Evolutionary conservation across 2,797 vertebrate species (phyloP).

Genomic region (Simalia tracyae): DNA sequence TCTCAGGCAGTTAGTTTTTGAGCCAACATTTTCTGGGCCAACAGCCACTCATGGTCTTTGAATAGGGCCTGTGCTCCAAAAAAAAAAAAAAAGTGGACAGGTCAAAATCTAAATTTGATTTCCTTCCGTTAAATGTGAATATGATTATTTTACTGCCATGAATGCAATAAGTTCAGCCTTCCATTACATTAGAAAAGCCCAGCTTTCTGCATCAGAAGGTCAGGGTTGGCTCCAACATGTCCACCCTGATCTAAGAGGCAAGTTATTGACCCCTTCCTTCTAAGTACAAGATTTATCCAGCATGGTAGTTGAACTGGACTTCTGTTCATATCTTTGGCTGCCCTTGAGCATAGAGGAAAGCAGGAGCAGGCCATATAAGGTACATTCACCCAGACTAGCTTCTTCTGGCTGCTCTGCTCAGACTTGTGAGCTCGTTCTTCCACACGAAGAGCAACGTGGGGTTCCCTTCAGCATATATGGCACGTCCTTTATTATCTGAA

Average conservation of each 20-base stretch:
- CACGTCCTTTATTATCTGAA: background rate
- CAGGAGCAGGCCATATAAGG: too few relatives aligned
- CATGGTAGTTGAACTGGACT: background rate
- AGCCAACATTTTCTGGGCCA: background rate
- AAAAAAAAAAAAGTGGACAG: too few relatives aligned
- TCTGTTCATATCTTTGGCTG: background rate
- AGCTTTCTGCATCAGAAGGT: background rate
- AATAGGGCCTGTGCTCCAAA: background rate
- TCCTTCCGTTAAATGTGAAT: background rate
- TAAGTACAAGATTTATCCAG: background rate
- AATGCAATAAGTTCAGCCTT: background rate
- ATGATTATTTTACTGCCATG: background rate
- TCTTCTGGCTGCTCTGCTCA: background rate
- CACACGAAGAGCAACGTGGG: background rate
- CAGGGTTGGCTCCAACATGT: background rate
- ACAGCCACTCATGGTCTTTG: background rate
- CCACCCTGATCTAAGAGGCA: background rate
- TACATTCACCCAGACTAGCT: background rate
- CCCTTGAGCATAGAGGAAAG: too few relatives aligned
- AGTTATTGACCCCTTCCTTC: background rate
- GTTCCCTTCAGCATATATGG: background rate
- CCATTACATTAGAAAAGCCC: background rate
- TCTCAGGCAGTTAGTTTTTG: background rate
- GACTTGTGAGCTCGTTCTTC: background rate
- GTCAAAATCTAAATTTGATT: background rate